Conservation (phyloP, 2,113 vertebrate species). For the Tenebrosternarchus preto region DNA sequence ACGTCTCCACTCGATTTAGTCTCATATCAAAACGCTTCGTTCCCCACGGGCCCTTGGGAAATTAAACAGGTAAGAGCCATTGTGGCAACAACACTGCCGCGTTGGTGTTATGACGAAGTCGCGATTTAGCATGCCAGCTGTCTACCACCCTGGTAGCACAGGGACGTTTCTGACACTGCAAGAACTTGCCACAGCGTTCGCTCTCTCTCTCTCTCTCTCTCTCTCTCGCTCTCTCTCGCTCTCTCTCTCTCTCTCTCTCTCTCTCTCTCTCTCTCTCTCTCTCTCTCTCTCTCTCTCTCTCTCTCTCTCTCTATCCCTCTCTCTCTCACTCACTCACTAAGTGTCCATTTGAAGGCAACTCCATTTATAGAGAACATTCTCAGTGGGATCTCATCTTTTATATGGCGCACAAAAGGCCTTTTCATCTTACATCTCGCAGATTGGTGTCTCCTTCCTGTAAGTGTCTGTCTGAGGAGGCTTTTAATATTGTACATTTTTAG, state of each 20-base stretch:
- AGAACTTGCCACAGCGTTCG: background rate
- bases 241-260: background rate
- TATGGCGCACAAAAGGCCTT: constrained; percentile 27
- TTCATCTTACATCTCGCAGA: constrained; percentile 14
- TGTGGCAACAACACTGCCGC: background rate
- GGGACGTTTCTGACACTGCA: background rate
- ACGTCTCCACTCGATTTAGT: constrained; percentile 33
- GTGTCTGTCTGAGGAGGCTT: constrained; percentile 21
- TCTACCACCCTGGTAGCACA: background rate
- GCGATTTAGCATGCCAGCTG: constrained; percentile 7
- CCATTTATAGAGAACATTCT: constrained; percentile 26
- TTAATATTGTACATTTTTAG: constrained; percentile 25
- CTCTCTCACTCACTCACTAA: background rate
- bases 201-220: background rate
- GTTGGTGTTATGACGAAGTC: background rate
- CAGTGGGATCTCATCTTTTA: constrained; percentile 3
- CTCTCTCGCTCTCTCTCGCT: background rate
- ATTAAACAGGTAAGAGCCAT: constrained; percentile 10
- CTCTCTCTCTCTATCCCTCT: too few relatives aligned
- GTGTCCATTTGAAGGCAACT: constrained; percentile 21
- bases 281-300: background rate
- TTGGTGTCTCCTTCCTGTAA: constrained; percentile 10
- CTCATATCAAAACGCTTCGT: constrained; percentile 33
- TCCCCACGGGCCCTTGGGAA: background rate
- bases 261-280: background rate